phyloP scores from a whole-genome alignment of 2,797 vertebrate genomes.

The Oryzias sinensis region DNA sequence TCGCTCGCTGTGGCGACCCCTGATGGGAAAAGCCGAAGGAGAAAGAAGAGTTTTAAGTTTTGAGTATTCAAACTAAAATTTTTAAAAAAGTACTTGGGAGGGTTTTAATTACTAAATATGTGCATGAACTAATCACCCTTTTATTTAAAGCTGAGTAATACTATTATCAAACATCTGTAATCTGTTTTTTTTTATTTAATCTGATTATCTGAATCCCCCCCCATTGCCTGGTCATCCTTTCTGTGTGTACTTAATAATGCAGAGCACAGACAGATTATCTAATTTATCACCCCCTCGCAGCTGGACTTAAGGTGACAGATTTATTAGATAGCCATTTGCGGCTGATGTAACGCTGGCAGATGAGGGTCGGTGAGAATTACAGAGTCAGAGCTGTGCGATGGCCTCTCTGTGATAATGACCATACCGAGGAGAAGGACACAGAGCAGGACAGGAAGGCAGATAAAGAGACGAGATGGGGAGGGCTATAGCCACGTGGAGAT shows the following conservation, averaged over 20 bases:
- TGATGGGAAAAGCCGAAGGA: too few relatives aligned
- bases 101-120: not conserved
- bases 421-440: conserved; percentile 57
- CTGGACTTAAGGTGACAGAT: conserved; percentile 69
- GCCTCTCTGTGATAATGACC: conserved; percentile 66
- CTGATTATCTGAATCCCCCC: conserved; percentile 53
- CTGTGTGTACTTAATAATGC: conserved; percentile 53
- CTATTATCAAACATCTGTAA: conserved; percentile 53
- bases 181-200: conserved; percentile 45
- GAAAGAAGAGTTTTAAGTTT: not conserved
- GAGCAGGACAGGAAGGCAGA: conserved; percentile 50
- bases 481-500: conserved; percentile 13
- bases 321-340: conserved; percentile 68
- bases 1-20: too few relatives aligned
- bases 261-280: conserved; percentile 25
- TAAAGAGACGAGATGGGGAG: conserved; percentile 38
- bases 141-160: conserved; percentile 21
- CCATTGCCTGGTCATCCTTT: conserved; percentile 39
- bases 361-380: conserved; percentile 51
- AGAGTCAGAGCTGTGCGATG: conserved; percentile 66
- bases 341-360: conserved; percentile 44
- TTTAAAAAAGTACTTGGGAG: not conserved
- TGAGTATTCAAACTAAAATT: not conserved
- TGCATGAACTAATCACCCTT: conserved; percentile 5
- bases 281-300: conserved; percentile 64